Base-by-base conservation (phyloP, 2,888 invertebrate species). In the Caenorhabditis panamensis region DNA sequence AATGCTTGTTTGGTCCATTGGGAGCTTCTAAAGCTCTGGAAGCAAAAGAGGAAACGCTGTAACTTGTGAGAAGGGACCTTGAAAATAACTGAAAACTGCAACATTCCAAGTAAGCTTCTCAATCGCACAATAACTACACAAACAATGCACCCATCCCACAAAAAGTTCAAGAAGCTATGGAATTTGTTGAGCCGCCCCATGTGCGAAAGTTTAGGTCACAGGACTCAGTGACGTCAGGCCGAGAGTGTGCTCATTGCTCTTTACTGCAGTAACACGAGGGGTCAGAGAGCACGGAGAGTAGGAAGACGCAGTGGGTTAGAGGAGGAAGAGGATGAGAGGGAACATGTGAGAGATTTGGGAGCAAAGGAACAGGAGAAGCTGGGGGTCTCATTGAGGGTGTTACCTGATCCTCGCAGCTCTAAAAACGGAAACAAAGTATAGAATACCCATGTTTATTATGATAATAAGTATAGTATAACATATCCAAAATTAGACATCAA, bases 401-500 rank as follows among this genome's bases (percentile, higher is more conserved):
- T n/a, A n/a, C n/a, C n/a, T n/a, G n/a, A n/a, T n/a, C n/a, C n/a
- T n/a, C n/a, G n/a, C n/a, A n/a, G n/a, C n/a, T n/a, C n/a, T n/a
- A n/a, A n/a, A n/a, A n/a, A n/a, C n/a, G n/a, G n/a, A n/a, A n/a
- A n/a, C n/a, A n/a, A n/a, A n/a, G n/a, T n/a, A n/a, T 44, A 22
- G 37, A 24, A 58, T 67, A 56, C 63, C 63, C 63, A 63, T 63
- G 28, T 64, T 64, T 64, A 53, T 53, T 53, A 16, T 53, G 53
- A 53, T 22, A 41, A 47, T 28, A 9, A 6, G 20, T 41, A 41
- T 11, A 41, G 13, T 41, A 11, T 41, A 41, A 58, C 18, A 26
- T 8, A 16, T 28, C 20, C 31, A 37, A 37, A n/a, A 24, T 78
- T 36, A 75, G 5, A 80, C 80, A 49, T 80, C 75, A 49, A 80